Evolutionary conservation across 1,140 invertebrate genomes (phyloP), one percentile per base, ranked within the genome.

Genomic region (Tetramorium simillimum): DNA sequence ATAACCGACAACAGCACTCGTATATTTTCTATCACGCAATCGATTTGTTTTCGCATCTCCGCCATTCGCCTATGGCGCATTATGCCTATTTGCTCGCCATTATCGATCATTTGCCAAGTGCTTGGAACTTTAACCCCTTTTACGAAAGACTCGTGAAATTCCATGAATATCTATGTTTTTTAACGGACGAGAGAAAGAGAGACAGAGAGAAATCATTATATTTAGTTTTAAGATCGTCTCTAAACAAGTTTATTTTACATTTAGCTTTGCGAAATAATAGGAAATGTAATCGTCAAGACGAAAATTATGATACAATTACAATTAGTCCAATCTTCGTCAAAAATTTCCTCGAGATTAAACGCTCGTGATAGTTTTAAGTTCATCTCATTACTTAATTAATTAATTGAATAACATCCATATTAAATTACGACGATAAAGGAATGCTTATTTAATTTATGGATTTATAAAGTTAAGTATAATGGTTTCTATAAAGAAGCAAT

Each of bases 21-120:
- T 73, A 84, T 51, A 84, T 84, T 84, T 84, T 73, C 80, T 84
- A 84, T 84, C 80, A 46, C 80, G 67, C 80, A 58, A 82, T 82
- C 80, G 80, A 84, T 84, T 84, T 84, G 80, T 84, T 84, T 75
- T 84, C 69, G 69, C 80, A 73, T 84, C 53, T 75, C 80, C 40
- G 43, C 69, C 80, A 46, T 60, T 75, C 69, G 63, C 46, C 49
- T 40, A 18, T 69, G 40, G 63, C 78, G 67, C 67, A 40, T 60
- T 73, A 84, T 84, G 80, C 80, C 72, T 73, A 84, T 84, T 84
- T 84, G 53, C 24, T 84, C 80, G 56, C 80, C 69, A 46, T 84
- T 84, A 84, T 84, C 80, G 80, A 84, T 84, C 80, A 84, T 84
- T 84, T 56, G 53, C 80, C 53, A 40, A 84, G 69, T 60, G 69